A percentile compares a stretch with the other conserved stretches of the same genome.
These are phyloP conservation scores for Propithecus deckenii DNA, from an alignment of 2,797 vertebrate species.

Conservation along the genomic window DNA sequence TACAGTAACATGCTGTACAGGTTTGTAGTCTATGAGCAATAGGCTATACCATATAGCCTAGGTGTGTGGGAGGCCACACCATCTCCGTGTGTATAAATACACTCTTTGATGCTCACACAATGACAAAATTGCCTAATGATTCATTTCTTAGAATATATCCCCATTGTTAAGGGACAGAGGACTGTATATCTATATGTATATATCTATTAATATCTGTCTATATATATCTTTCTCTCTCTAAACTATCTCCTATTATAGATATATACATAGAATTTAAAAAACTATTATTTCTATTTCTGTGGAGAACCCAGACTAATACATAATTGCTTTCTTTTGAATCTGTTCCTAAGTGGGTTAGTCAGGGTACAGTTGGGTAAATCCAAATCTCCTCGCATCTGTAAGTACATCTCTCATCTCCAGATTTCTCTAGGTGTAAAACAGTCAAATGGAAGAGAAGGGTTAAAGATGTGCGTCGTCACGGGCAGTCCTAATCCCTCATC, in stretches of 20 bases:
- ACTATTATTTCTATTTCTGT: neutral
- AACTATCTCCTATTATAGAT: neutral
- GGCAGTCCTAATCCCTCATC: neutral
- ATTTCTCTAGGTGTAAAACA: neutral
- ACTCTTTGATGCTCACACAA: neutral
- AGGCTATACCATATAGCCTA: neutral
- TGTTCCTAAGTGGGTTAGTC: neutral
- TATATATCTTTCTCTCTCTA: neutral
- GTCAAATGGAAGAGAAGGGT: neutral
- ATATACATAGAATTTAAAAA: neutral
- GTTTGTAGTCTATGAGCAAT: neutral
- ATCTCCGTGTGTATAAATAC: neutral
- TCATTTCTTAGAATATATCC: neutral
- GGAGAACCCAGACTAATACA: neutral
- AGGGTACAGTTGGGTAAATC: neutral
- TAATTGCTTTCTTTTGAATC: neutral
- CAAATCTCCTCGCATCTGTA: neutral
- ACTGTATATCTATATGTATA: neutral
- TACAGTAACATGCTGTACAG: neutral
- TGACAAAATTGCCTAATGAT: neutral
- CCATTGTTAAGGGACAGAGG: too few species aligned
- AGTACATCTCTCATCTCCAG: neutral
- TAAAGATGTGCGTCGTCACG: neutral
- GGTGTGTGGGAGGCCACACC: neutral
- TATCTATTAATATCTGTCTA: too few species aligned